Percentiles rank a stretch among this genome's conserved stretches.
Evolutionary conservation across 2,888 invertebrate species (phyloP).

Genomic region (Amphipoea oculea): DNA sequence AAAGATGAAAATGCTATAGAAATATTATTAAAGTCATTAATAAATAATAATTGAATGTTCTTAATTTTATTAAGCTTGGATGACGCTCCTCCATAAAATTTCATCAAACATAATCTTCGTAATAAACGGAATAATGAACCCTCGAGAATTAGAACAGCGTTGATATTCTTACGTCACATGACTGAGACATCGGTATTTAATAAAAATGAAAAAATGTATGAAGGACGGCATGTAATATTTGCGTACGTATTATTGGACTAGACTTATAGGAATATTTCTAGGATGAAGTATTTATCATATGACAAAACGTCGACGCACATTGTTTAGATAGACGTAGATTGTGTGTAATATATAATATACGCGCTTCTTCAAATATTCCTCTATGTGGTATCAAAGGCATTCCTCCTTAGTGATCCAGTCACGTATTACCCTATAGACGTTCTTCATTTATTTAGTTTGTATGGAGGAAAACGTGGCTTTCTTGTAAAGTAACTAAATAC

Average conservation of each 20-base stretch:
- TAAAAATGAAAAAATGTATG: constrained; percentile 50
- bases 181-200: constrained; percentile 50
- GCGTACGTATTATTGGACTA: constrained; percentile 45
- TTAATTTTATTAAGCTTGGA: not conserved
- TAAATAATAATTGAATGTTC: not conserved
- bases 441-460: constrained; percentile 76
- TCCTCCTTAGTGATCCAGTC: constrained; percentile 71
- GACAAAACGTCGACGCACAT: constrained; percentile 60
- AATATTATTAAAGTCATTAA: not conserved
- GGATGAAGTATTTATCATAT: constrained; percentile 60
- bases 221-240: constrained; percentile 53
- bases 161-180: constrained; percentile 15
- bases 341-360: constrained; percentile 43
- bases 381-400: constrained; percentile 77
- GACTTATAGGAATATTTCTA: constrained; percentile 50
- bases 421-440: constrained; percentile 75
- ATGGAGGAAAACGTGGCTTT: constrained; percentile 68
- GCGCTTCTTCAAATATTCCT: constrained; percentile 67
- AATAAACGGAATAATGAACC: constrained; percentile 9
- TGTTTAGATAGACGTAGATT: constrained; percentile 67
- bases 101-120: constrained; percentile 15
- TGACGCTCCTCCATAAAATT: not conserved
- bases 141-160: not conserved
- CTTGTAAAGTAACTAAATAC: constrained; percentile 66
- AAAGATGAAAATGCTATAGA: not conserved